A percentile compares a stretch with the other conserved stretches of the same genome.
These are phyloP conservation scores for Geotrypetes seraphini DNA, from an alignment of 2,797 vertebrate genomes.

Conservation along the genomic window DNA sequence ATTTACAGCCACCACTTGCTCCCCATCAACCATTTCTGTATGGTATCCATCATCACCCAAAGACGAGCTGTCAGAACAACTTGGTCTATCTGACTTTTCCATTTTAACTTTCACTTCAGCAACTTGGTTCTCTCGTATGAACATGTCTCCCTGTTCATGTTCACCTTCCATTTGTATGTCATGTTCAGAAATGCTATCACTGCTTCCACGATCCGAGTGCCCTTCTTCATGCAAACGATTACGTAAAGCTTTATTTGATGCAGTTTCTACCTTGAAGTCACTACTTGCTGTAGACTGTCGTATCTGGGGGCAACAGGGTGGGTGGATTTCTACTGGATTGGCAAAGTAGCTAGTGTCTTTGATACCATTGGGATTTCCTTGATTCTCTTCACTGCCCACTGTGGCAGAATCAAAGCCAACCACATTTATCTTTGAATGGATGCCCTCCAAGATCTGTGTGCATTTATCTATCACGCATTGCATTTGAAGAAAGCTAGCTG, in stretches of 20 bases:
- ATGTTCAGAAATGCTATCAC: slow-evolving; percentile 85
- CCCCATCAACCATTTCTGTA: slow-evolving; percentile 93
- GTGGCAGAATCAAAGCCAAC: slow-evolving; percentile 62
- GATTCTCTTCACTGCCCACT: slow-evolving; percentile 64
- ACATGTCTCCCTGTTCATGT: slow-evolving; percentile 78
- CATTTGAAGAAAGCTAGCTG: slow-evolving; percentile 97
- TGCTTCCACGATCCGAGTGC: slow-evolving; percentile 91
- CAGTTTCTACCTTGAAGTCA: slow-evolving; percentile 54
- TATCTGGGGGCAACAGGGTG: slow-evolving; percentile 76
- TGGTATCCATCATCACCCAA: slow-evolving; percentile 94
- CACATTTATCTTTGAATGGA: slow-evolving; percentile 91
- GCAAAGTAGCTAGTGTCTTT: slow-evolving; percentile 84
- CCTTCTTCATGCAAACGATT: slow-evolving; percentile 78
- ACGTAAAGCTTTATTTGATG: slow-evolving; percentile 51
- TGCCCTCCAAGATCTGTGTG: slow-evolving; percentile 91
- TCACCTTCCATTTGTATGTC: slow-evolving; percentile 87
- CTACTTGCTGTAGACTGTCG: slow-evolving; percentile 53
- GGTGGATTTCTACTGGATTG: slow-evolving; percentile 91
- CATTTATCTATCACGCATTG: slow-evolving; percentile 97
- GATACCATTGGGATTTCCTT: slow-evolving; percentile 70
- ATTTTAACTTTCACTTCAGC: slow-evolving; percentile 88
- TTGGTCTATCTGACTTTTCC: slow-evolving; percentile 85
- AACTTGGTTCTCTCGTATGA: slow-evolving; percentile 81
- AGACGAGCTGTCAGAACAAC: slow-evolving; percentile 92
- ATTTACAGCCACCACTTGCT: slow-evolving; percentile 90